Evolutionary conservation across 2,797 vertebrate genomes (phyloP).

Genomic region (Nasua narica): DNA sequence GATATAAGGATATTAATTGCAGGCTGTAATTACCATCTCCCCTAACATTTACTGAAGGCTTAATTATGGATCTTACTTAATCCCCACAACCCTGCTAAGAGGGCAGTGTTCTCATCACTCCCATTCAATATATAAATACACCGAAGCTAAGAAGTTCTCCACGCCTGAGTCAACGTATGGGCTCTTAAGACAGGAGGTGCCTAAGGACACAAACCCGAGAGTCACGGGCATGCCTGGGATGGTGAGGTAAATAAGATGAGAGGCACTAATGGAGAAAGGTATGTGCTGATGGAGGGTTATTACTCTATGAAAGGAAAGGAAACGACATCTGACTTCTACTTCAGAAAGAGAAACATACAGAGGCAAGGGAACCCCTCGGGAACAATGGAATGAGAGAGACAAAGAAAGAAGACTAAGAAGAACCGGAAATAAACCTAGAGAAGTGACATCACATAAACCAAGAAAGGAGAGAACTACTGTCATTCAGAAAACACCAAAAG

Average conservation of each 20-base stretch:
- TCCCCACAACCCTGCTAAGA: neutral
- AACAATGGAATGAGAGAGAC: neutral
- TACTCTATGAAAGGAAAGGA: neutral
- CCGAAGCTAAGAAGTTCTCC: neutral
- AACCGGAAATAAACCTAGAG: neutral
- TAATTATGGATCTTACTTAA: neutral
- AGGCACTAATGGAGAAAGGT: neutral
- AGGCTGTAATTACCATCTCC: neutral
- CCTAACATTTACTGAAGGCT: neutral
- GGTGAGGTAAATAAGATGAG: neutral
- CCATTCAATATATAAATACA: neutral
- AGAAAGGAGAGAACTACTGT: neutral
- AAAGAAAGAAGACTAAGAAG: neutral
- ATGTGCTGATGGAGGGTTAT: neutral
- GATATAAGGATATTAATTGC: neutral
- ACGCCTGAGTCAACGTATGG: neutral
- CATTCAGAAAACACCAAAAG: neutral
- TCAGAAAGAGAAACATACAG: neutral
- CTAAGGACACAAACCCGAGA: neutral
- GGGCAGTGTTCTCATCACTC: neutral
- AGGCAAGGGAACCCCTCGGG: neutral
- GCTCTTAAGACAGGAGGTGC: neutral
- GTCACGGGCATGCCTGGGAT: neutral
- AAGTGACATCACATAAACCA: neutral
- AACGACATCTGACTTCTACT: neutral